phyloP scores from a whole-genome alignment of 2,888 invertebrate genomes.

The Microchrysa polita region DNA sequence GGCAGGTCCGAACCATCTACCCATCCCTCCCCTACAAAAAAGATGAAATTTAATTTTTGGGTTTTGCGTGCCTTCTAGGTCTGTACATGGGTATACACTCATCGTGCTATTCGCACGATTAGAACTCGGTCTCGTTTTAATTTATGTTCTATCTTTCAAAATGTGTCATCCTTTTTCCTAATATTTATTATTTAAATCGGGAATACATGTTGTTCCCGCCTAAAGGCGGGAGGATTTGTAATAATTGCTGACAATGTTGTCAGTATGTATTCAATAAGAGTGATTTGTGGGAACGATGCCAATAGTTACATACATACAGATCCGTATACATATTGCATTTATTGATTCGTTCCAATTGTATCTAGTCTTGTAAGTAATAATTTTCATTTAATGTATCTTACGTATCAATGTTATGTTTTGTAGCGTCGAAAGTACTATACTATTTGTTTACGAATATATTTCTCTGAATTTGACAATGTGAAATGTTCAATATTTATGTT shows the following conservation, averaged over 20 bases:
- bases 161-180: slow-evolving; percentile 25
- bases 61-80: no score
- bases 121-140: not conserved
- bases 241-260: slow-evolving; percentile 29
- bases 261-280: slow-evolving; percentile 34
- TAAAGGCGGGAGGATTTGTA: not conserved
- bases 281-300: slow-evolving; percentile 33
- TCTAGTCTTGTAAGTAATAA: slow-evolving; percentile 12
- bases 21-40: no score
- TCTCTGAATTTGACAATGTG: no score
- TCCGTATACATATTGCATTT: not conserved
- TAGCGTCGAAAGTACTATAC: no score
- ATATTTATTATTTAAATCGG: not conserved
- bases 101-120: no score
- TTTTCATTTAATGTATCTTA: not conserved
- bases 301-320: slow-evolving; percentile 7
- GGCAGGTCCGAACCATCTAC: no score
- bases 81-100: no score
- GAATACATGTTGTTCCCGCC: not conserved
- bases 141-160: slow-evolving; percentile 13
- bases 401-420: no score
- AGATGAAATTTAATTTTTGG: no score
- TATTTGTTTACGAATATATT: no score
- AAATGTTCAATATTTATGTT: no score
- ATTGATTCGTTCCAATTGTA: not conserved